phyloP scores from a whole-genome alignment of 2,888 invertebrate genomes.

The Sacculina carcini region DNA sequence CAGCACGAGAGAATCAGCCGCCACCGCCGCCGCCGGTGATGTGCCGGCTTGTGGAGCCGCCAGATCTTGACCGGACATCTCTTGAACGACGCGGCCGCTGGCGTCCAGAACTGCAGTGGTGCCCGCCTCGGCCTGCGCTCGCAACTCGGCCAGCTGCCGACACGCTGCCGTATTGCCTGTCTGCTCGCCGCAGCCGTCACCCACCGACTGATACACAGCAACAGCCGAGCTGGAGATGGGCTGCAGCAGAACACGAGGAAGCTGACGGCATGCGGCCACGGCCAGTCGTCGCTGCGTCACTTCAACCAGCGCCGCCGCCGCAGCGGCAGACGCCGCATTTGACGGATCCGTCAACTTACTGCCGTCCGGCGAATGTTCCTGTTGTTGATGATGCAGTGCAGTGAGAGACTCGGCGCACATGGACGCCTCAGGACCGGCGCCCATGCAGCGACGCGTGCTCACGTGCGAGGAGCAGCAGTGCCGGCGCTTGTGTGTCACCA shows the following conservation, averaged over 20 bases:
- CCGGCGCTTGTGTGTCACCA: slow-evolving; percentile 61
- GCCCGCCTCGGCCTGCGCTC: not conserved
- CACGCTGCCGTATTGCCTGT: no score
- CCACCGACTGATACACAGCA: not conserved
- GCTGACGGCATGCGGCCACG: not conserved
- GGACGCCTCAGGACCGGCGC: not conserved
- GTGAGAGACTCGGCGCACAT: not conserved
- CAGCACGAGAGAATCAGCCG: no score
- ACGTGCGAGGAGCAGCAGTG: slow-evolving; percentile 22
- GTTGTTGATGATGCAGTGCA: no score
- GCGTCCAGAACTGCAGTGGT: not conserved
- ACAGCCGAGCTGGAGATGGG: not conserved
- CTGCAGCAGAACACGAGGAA: not conserved
- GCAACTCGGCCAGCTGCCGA: not conserved
- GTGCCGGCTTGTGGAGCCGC: no score
- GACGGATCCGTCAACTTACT: no score
- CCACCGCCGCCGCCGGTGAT: no score
- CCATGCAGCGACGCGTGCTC: not conserved
- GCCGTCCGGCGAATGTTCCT: no score
- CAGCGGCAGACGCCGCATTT: no score
- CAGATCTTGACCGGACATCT: no score
- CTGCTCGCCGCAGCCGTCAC: not conserved
- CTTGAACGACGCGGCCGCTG: not conserved
- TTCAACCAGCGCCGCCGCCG: not conserved
- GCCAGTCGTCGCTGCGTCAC: not conserved